phyloP scores from a whole-genome alignment of 2,797 vertebrate species.

The Brachymystax lenok region DNA sequence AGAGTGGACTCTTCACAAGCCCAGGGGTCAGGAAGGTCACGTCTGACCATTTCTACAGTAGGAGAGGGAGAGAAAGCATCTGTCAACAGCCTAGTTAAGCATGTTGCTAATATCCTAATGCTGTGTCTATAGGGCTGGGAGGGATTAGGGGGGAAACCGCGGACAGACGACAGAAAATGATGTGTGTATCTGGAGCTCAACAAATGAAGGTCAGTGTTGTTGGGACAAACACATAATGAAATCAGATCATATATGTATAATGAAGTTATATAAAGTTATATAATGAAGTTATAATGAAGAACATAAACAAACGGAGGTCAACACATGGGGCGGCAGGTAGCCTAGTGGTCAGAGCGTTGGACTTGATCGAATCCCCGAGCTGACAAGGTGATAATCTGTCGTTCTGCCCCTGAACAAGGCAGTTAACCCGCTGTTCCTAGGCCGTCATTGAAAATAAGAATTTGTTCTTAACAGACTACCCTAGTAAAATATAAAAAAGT shows the following conservation, averaged over 20 bases:
- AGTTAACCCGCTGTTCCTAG: too few species aligned
- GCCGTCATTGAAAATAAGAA: too few species aligned
- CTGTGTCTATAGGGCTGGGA: neutral
- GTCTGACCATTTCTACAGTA: constrained; percentile 46
- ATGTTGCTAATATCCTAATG: neutral
- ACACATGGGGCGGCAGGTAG: too few species aligned
- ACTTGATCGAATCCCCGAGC: too few species aligned
- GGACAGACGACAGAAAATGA: neutral
- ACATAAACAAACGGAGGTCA: neutral
- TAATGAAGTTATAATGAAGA: neutral
- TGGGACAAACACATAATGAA: neutral
- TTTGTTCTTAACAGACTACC: too few species aligned
- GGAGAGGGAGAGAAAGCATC: neutral
- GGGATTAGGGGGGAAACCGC: neutral
- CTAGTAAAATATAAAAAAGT: too few species aligned
- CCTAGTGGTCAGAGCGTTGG: too few species aligned
- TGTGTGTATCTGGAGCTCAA: neutral
- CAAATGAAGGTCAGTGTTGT: neutral
- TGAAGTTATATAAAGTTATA: neutral
- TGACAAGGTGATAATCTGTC: too few species aligned
- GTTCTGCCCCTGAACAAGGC: too few species aligned
- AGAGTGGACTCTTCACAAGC: constrained; percentile 33
- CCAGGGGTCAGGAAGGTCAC: constrained; percentile 39
- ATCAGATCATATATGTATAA: neutral
- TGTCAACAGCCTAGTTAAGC: neutral